These are phyloP conservation scores for Lepas anatifera DNA, from an alignment of 2,888 invertebrate genomes.

Conservation along the genomic window DNA sequence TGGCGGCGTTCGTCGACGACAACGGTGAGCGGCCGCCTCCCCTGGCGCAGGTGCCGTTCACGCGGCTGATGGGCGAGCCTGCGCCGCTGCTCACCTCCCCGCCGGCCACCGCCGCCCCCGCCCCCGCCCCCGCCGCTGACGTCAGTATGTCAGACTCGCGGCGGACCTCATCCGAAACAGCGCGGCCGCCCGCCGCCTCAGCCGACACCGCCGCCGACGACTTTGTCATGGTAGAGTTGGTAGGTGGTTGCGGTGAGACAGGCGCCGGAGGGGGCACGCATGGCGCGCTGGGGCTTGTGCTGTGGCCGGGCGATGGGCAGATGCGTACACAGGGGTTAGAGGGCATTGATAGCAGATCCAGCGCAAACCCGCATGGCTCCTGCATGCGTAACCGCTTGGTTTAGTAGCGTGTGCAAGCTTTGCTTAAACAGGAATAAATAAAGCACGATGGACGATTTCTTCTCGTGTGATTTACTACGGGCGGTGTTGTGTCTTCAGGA, in stretches of 20 bases:
- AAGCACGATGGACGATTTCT: too few species aligned
- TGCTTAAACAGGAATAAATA: too few species aligned
- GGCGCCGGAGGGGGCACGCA: not conserved
- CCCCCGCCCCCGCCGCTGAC: slow-evolving; percentile 21
- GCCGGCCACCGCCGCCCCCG: too few species aligned
- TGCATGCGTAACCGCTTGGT: too few species aligned
- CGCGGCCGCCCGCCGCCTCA: slow-evolving; percentile 22
- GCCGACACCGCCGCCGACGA: slow-evolving; percentile 41
- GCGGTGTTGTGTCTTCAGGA: too few species aligned
- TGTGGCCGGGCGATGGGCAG: too few species aligned
- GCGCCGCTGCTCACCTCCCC: too few species aligned
- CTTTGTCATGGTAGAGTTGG: slow-evolving; percentile 59
- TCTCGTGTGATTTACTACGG: too few species aligned
- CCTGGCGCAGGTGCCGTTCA: not conserved
- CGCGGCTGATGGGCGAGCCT: not conserved
- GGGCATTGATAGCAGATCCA: too few species aligned
- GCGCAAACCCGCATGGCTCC: too few species aligned
- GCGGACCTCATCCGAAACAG: not conserved
- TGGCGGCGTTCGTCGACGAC: slow-evolving; percentile 1
- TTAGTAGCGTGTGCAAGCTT: too few species aligned
- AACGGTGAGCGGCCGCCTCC: not conserved
- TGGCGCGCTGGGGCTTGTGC: not conserved
- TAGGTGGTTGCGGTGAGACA: slow-evolving; percentile 36
- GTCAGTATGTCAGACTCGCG: not conserved
- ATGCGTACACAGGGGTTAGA: too few species aligned